These are phyloP conservation scores for Rhinolophus ferrumequinum DNA, from an alignment of 2,113 vertebrate species.

Conservation along the genomic window DNA sequence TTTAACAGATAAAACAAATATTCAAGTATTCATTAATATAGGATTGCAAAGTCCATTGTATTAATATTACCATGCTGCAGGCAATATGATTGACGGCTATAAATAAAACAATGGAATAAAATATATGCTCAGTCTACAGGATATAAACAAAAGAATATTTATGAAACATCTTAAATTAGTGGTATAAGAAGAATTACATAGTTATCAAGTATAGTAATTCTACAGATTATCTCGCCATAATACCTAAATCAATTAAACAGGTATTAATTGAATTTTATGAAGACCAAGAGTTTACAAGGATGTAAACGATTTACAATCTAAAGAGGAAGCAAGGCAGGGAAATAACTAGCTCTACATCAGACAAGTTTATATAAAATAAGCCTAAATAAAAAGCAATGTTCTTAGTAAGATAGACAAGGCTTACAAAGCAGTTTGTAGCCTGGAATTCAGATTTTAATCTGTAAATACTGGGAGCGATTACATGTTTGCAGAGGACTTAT, in stretches of 20 bases:
- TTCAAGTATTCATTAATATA: not conserved
- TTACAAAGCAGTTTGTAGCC: not conserved
- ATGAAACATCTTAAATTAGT: conserved; percentile 17
- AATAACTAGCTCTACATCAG: not conserved
- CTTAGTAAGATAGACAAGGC: not conserved
- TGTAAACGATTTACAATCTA: not conserved
- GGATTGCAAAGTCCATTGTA: not conserved
- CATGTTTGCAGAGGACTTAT: not conserved
- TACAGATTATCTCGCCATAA: not conserved
- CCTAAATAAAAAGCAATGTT: not conserved
- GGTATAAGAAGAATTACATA: not conserved
- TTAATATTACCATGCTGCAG: not conserved
- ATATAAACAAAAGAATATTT: conserved; percentile 7
- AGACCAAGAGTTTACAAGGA: not conserved
- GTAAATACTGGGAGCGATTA: not conserved
- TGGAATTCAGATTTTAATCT: conserved; percentile 11
- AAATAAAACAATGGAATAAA: conserved; percentile 18
- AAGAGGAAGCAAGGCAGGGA: not conserved
- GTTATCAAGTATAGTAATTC: not conserved
- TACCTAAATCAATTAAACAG: conserved; percentile 1
- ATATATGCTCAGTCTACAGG: not conserved
- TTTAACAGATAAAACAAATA: conserved; percentile 39
- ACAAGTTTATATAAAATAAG: not conserved
- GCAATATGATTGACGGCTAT: not conserved
- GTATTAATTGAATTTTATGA: conserved; percentile 7